phyloP scores from a whole-genome alignment of 2,888 invertebrate species.

The Meghimatium bilineatum region DNA sequence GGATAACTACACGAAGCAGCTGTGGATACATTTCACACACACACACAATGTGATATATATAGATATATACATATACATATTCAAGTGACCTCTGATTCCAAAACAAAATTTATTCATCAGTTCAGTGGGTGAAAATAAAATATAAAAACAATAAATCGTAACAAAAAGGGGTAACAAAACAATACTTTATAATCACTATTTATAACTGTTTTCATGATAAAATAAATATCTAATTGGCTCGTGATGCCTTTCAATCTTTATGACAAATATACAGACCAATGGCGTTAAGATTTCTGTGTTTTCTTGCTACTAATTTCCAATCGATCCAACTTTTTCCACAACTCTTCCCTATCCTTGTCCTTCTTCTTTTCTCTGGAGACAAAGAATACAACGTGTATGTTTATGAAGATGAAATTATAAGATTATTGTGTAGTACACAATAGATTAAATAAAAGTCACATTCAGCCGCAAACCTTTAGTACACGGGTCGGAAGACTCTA shows the following conservation, averaged over 20 bases:
- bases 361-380: slow-evolving; percentile 90
- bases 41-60: background rate
- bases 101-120: slow-evolving; percentile 8
- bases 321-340: slow-evolving; percentile 84
- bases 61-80: background rate
- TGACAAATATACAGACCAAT: slow-evolving; percentile 42
- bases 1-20: slow-evolving; percentile 40
- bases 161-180: slow-evolving; percentile 27
- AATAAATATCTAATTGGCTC: slow-evolving; percentile 50
- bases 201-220: slow-evolving; percentile 42
- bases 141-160: background rate
- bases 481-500: too few species aligned
- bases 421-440: too few species aligned
- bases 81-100: slow-evolving; percentile 11
- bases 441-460: too few species aligned
- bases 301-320: slow-evolving; percentile 72
- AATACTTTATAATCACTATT: slow-evolving; percentile 33
- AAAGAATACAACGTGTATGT: background rate
- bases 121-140: slow-evolving; percentile 18
- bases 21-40: slow-evolving; percentile 25
- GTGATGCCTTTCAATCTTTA: slow-evolving; percentile 37
- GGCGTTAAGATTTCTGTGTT: slow-evolving; percentile 55
- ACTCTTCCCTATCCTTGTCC: slow-evolving; percentile 96
- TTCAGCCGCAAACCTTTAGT: too few species aligned
- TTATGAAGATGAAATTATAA: too few species aligned